These are phyloP conservation scores for Automeris io DNA, from an alignment of 2,888 invertebrate species.

Conservation along the genomic window DNA sequence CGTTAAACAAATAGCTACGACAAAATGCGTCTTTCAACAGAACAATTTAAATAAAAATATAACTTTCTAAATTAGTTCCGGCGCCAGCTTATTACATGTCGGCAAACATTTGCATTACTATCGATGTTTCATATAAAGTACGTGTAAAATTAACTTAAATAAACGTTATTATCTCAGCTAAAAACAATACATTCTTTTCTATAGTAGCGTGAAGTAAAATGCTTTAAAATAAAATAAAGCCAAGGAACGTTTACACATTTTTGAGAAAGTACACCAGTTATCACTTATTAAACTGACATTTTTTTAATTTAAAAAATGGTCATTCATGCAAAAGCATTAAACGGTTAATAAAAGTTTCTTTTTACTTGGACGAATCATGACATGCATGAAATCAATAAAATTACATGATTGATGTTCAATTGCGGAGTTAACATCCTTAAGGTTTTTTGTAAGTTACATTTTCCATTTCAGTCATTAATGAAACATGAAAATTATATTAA, in stretches of 20 bases:
- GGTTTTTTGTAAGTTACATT: conserved; percentile 10
- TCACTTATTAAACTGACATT: conserved; percentile 14
- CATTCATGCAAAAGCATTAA: conserved; percentile 15
- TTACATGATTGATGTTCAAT: conserved; percentile 15
- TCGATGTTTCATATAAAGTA: conserved; percentile 16
- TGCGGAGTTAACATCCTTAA: neutral
- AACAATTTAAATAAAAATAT: conserved; percentile 32
- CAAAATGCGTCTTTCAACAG: conserved; percentile 26
- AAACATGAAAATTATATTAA: conserved; percentile 12
- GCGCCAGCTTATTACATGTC: conserved; percentile 19
- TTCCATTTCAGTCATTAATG: conserved; percentile 22
- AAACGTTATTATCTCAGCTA: no score
- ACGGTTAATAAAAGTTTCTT: neutral
- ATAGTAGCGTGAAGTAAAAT: no score
- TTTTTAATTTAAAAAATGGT: conserved; percentile 32
- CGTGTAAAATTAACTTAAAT: no score
- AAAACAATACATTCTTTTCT: no score
- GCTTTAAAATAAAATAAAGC: no score
- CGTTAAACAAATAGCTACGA: conserved; percentile 34
- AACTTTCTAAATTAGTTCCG: conserved; percentile 32
- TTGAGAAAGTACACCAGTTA: neutral
- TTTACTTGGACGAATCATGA: conserved; percentile 17
- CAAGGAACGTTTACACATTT: conserved; percentile 20
- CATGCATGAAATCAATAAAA: conserved; percentile 30
- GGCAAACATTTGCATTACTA: conserved; percentile 28